A percentile compares a stretch with the other conserved stretches of the same genome.
Conservation (phyloP, 53 echinoderm and acorn worm species). For the Echinarachnius parma region DNA sequence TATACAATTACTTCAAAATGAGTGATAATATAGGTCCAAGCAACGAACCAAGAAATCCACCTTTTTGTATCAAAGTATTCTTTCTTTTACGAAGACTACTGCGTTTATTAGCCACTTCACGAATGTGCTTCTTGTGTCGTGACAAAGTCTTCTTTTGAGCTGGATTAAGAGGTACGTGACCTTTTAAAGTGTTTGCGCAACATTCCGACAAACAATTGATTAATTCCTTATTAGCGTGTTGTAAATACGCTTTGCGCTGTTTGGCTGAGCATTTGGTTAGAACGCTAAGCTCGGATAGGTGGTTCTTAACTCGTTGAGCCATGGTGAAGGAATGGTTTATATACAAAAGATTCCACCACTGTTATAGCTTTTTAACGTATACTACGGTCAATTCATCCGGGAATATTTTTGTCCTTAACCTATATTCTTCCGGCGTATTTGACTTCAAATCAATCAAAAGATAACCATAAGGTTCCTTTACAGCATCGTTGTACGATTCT, state of each 20-base stretch:
- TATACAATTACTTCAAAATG: neutral
- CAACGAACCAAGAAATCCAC: slow-evolving; percentile 48
- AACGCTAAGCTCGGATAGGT: slow-evolving; percentile 36
- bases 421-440: slow-evolving; percentile 33
- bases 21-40: slow-evolving; percentile 43
- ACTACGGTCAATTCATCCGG: slow-evolving; percentile 30
- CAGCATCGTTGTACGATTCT: slow-evolving; percentile 39
- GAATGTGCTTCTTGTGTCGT: slow-evolving; percentile 51
- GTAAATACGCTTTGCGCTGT: slow-evolving; percentile 41
- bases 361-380: slow-evolving; percentile 35
- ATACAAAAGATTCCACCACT: neutral
- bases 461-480: slow-evolving; percentile 45
- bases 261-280: slow-evolving; percentile 45
- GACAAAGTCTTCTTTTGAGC: slow-evolving; percentile 46
- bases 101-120: slow-evolving; percentile 31
- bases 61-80: slow-evolving; percentile 34
- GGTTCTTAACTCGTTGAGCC: slow-evolving; percentile 30
- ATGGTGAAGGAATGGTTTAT: slow-evolving; percentile 19
- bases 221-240: slow-evolving; percentile 34
- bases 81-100: slow-evolving; percentile 24
- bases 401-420: slow-evolving; percentile 48
- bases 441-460: slow-evolving; percentile 54
- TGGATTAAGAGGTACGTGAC: slow-evolving; percentile 37
- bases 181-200: slow-evolving; percentile 58
- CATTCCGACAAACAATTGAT: slow-evolving; percentile 60